These are phyloP conservation scores for Rhinopomastus cyanomelas DNA, from an alignment of 2,113 vertebrate species.

Conservation along the genomic window DNA sequence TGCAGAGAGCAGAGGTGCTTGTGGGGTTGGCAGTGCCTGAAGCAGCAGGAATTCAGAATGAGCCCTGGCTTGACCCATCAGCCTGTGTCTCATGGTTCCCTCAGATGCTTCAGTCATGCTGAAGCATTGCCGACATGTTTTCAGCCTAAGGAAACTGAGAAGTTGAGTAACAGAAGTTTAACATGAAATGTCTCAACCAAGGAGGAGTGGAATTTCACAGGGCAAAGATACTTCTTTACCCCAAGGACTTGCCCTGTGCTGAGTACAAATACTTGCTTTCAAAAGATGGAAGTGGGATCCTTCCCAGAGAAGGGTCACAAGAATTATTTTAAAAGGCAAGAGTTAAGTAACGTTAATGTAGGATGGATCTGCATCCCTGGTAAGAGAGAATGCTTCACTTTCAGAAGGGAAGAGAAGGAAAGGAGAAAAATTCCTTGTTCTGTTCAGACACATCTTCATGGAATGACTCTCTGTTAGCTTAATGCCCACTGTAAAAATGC, in stretches of 20 bases:
- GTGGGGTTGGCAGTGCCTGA: conserved; percentile 15
- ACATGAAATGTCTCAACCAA: not conserved
- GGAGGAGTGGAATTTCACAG: conserved; percentile 8
- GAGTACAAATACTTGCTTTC: not conserved
- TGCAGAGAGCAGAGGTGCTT: conserved; percentile 10
- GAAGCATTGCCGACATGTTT: not conserved
- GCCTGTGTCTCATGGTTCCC: not conserved
- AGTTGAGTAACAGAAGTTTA: conserved; percentile 11
- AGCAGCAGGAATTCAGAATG: conserved; percentile 15
- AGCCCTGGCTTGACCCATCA: conserved; percentile 14
- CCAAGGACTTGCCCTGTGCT: not conserved
- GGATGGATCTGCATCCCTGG: not conserved
- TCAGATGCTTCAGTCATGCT: not conserved
- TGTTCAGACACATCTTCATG: not conserved
- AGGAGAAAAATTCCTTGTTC: not conserved
- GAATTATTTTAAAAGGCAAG: not conserved
- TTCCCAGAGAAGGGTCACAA: not conserved
- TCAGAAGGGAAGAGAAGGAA: not conserved
- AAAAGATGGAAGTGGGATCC: not conserved
- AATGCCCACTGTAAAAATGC: not conserved
- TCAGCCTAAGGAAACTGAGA: not conserved
- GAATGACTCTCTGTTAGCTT: not conserved
- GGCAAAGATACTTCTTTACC: not conserved
- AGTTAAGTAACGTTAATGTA: not conserved
- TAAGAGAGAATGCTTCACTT: not conserved